Conservation (phyloP, 1,140 invertebrate genomes). For the Riptortus pedestris region DNA sequence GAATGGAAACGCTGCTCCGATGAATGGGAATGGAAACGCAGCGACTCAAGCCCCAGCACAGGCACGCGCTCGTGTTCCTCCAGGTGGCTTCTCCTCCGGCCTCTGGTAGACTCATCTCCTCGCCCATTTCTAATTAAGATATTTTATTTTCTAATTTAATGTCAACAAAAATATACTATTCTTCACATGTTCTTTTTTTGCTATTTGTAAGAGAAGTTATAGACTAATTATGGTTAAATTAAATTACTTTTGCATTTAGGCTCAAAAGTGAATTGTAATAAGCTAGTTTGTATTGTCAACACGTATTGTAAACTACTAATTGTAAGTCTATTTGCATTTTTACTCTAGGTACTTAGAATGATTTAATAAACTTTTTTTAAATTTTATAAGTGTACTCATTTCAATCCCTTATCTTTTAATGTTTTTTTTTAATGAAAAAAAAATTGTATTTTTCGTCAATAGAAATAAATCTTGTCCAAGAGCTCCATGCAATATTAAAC, state of each 20-base stretch:
- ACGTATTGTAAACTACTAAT: constrained; percentile 17
- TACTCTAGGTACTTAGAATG: constrained; percentile 3
- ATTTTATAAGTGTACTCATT: background rate
- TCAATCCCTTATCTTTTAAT: too few species aligned
- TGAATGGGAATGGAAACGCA: constrained; percentile 15
- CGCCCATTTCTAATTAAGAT: background rate
- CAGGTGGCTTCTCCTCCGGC: constrained; percentile 46
- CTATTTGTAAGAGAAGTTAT: constrained; percentile 2
- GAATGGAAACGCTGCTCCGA: constrained; percentile 19
- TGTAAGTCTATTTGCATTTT: constrained; percentile 15
- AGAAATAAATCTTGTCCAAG: too few species aligned
- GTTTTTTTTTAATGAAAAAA: too few species aligned
- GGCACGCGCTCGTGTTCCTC: constrained; percentile 43
- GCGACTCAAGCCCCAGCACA: constrained; percentile 21
- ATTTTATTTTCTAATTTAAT: constrained; percentile 6
- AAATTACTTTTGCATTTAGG: constrained; percentile 17
- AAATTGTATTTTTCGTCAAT: too few species aligned
- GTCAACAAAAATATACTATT: constrained; percentile 11
- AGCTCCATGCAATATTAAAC: too few species aligned
- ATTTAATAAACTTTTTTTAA: constrained; percentile 15
- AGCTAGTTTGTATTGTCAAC: constrained; percentile 14
- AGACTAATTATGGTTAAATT: constrained; percentile 8
- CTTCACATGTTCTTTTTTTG: constrained; percentile 2
- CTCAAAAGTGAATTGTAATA: constrained; percentile 6
- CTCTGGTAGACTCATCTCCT: constrained; percentile 40